Percentiles rank a stretch among this genome's conserved stretches.
These are phyloP conservation scores for Amiota mariae DNA, from an alignment of 2,888 invertebrate genomes.

Conservation along the genomic window DNA sequence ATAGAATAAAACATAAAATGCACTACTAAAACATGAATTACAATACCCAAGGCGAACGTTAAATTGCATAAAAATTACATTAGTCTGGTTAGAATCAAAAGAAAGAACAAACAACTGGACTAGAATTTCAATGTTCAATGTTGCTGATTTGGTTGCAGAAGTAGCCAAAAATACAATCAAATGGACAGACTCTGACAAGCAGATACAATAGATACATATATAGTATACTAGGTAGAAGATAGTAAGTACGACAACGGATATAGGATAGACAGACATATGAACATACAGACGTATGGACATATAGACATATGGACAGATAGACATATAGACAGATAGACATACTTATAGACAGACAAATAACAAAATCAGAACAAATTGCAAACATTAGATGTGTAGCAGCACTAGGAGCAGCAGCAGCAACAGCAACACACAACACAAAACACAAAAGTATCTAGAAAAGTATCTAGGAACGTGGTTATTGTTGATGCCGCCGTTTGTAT, in stretches of 20 bases:
- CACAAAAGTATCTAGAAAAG: not conserved
- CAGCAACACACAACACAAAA: not conserved
- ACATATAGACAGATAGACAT: not conserved
- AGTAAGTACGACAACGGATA: not conserved
- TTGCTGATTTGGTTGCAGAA: too few species aligned
- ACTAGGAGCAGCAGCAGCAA: too few species aligned
- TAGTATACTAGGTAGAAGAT: not conserved
- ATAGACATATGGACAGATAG: not conserved
- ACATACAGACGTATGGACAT: not conserved
- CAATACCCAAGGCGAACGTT: conserved; percentile 36
- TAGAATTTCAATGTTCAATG: too few species aligned
- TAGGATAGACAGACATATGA: not conserved
- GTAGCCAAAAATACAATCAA: not conserved
- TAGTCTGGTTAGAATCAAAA: conserved; percentile 21
- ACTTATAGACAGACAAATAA: not conserved
- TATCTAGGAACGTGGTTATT: too few species aligned
- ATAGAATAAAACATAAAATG: conserved; percentile 10
- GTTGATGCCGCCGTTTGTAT: not conserved
- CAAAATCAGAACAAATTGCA: too few species aligned
- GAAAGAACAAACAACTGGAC: not conserved
- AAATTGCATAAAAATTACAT: conserved; percentile 45
- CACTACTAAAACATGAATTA: conserved; percentile 26
- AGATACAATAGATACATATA: too few species aligned
- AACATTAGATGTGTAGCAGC: too few species aligned
- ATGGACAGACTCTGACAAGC: not conserved